These are phyloP conservation scores for Pristionchus fissidentatus DNA, from an alignment of 2,888 invertebrate species.

Conservation along the genomic window DNA sequence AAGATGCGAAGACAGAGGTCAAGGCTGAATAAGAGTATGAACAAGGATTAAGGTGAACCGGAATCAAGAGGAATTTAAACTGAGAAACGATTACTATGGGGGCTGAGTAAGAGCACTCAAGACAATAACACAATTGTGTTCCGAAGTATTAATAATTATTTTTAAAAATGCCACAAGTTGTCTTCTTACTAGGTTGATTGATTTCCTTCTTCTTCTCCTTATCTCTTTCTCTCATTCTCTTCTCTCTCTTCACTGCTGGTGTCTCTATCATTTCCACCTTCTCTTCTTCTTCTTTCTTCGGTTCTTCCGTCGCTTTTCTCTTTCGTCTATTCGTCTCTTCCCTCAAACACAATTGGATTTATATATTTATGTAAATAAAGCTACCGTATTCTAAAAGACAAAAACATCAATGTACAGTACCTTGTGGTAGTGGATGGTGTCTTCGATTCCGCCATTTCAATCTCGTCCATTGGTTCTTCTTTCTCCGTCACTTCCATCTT, in stretches of 20 bases:
- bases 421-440: not conserved
- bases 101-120: too few species aligned
- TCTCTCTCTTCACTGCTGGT: slow-evolving; percentile 5
- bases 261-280: not conserved
- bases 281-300: not conserved
- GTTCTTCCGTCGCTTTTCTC: not conserved
- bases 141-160: too few species aligned
- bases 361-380: not conserved
- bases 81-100: not conserved
- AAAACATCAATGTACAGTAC: too few species aligned
- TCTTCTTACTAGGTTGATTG: not conserved
- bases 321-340: not conserved
- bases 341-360: not conserved
- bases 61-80: not conserved
- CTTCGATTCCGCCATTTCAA: not conserved
- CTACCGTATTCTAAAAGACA: not conserved
- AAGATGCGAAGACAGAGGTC: not conserved
- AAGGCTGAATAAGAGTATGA: not conserved
- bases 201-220: not conserved
- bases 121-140: too few species aligned
- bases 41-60: not conserved
- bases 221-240: not conserved
- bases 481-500: slow-evolving; percentile 9
- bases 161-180: too few species aligned
- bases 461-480: not conserved